Evolutionary conservation across 2,888 invertebrate species (phyloP).

Genomic region (Piscicola geometra): DNA sequence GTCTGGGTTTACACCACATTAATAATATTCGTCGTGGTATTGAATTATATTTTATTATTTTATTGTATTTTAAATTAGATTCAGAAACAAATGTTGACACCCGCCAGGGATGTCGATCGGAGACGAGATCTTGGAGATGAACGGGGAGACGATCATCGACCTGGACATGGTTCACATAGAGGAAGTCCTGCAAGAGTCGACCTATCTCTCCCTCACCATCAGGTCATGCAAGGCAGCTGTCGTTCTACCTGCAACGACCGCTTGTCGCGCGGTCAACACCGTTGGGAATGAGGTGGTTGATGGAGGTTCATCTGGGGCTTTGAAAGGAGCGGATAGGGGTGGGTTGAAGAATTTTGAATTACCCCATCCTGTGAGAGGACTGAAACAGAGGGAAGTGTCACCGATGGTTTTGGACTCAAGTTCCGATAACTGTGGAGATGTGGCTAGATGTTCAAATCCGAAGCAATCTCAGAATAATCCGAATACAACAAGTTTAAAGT

Average conservation of each 20-base stretch:
- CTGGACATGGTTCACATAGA: slow-evolving; percentile 99
- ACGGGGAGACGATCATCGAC: slow-evolving; percentile 93
- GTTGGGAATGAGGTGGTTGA: background rate
- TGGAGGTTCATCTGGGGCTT: background rate
- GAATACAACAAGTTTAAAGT: too few relatives aligned
- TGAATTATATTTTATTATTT: too few relatives aligned
- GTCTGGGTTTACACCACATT: too few relatives aligned
- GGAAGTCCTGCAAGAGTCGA: slow-evolving; percentile 88
- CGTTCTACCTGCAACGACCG: slow-evolving; percentile 49
- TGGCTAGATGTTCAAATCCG: too few relatives aligned
- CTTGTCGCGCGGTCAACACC: slow-evolving; percentile 51
- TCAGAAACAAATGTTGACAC: too few relatives aligned
- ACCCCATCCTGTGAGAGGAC: too few relatives aligned
- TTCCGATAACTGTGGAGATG: background rate
- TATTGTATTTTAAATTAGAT: too few relatives aligned
- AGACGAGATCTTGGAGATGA: slow-evolving; percentile 97
- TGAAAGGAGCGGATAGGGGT: background rate
- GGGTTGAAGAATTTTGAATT: background rate
- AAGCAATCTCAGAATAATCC: too few relatives aligned
- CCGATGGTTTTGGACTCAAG: background rate
- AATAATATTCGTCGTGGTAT: too few relatives aligned
- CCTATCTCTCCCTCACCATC: slow-evolving; percentile 93
- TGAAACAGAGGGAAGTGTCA: too few relatives aligned
- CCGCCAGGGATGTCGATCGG: slow-evolving; percentile 83
- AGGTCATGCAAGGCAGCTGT: slow-evolving; percentile 70